phyloP scores from a whole-genome alignment of 2,888 invertebrate genomes.

The Amblyjoppa proteus region DNA sequence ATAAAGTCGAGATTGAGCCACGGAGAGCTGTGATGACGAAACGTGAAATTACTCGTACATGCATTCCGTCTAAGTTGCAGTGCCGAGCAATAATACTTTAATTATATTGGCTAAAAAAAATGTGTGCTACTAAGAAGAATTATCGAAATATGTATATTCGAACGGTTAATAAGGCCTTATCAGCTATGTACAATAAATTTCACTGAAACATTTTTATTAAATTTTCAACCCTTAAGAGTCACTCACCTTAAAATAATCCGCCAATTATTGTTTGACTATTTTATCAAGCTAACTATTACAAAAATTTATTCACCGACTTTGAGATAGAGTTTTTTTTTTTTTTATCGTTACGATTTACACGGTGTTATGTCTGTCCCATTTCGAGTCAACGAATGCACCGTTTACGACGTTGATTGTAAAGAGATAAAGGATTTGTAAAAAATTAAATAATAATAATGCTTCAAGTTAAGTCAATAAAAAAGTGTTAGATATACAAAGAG shows the following conservation, averaged over 20 bases:
- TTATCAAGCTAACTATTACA: slow-evolving; percentile 39
- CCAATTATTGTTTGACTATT: slow-evolving; percentile 41
- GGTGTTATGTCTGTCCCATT: slow-evolving; percentile 72
- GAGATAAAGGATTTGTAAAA: background rate
- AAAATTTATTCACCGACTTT: slow-evolving; percentile 21
- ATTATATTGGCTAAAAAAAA: slow-evolving; percentile 53
- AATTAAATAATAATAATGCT: background rate
- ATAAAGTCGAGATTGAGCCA: slow-evolving; percentile 48
- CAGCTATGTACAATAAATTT: slow-evolving; percentile 26
- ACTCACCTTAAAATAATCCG: slow-evolving; percentile 66
- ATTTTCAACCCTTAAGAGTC: slow-evolving; percentile 23
- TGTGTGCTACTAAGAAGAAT: slow-evolving; percentile 54
- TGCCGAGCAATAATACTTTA: slow-evolving; percentile 61
- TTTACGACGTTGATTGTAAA: slow-evolving; percentile 17
- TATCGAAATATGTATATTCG: slow-evolving; percentile 39
- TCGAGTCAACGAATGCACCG: slow-evolving; percentile 62
- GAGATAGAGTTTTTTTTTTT: slow-evolving; percentile 20
- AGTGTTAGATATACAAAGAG: slow-evolving; percentile 1
- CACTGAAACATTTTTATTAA: slow-evolving; percentile 15
- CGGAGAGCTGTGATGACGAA: slow-evolving; percentile 39
- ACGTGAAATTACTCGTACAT: slow-evolving; percentile 55
- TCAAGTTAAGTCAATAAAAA: background rate
- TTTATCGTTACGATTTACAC: slow-evolving; percentile 13
- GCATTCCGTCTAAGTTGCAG: slow-evolving; percentile 67
- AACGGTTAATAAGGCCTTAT: slow-evolving; percentile 29